Base-by-base conservation (phyloP, 2,113 vertebrate genomes). In the Astur gentilis region DNA sequence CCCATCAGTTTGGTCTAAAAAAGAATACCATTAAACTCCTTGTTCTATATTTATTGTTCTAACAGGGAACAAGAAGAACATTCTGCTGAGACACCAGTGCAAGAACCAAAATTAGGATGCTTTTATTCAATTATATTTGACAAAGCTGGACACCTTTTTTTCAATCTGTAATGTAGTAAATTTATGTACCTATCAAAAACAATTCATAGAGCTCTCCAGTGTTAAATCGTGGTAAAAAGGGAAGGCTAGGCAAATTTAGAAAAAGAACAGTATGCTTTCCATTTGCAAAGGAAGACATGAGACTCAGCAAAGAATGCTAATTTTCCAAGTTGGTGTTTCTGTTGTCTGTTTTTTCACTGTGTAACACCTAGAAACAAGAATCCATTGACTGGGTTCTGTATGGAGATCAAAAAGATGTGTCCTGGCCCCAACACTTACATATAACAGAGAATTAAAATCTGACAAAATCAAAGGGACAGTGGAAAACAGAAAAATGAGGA, bases 61-160 rank as follows among this genome's bases (percentile, higher is more conserved):
- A 97, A 89, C 55, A 50, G 82, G 64, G 70, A 95, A 94, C 81
- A 96, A 84, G 83, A 83, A 91, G 47, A 78, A 61, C 87, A 86
- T 96, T 96, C 65, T 96, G 82, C 79, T 95, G 93, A 92, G 81
- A 85, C 67, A 93, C 36, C 83, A 93, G 29, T 87, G 77, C 89
- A 92, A 93, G 89, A 69, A 92, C 70, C 75, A 91, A 97, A 97
- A 94, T 75, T 83, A 82, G 86, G 83, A 83, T 72, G 91, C 87
- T 94, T 94, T 97, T 95, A 89, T 97, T 93, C 87, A 92, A 97
- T 97, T 95, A 95, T 58, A 93, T 96, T 84, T 95, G 83, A 90
- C 64, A 91, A 45, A 90, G 38, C 79, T 94, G 92, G 64, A 79
- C 70, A 91, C 9, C 6, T 82, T 97, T 88, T 92, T 82, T 90